Evolutionary conservation across 2,113 vertebrate species (phyloP).

Genomic region (Ondatra zibethicus): DNA sequence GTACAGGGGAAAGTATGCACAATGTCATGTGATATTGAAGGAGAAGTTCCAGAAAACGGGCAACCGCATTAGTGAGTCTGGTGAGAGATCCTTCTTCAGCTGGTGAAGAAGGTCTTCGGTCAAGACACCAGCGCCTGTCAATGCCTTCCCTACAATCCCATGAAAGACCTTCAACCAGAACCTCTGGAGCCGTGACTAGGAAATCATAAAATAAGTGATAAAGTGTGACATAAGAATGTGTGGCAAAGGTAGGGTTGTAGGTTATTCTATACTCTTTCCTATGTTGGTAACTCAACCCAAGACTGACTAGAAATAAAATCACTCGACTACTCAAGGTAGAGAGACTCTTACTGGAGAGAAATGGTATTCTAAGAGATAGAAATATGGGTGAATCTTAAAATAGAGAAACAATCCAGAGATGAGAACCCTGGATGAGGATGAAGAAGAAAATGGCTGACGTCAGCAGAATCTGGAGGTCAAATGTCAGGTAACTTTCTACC

Average conservation of each 20-base stretch:
- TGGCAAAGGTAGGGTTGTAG: neutral
- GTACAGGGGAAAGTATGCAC: neutral
- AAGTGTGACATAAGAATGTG: neutral
- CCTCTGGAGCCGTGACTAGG: neutral
- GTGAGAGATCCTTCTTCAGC: neutral
- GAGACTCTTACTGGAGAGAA: neutral
- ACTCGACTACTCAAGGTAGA: neutral
- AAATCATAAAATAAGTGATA: neutral
- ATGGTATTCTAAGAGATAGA: neutral
- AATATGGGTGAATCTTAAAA: neutral
- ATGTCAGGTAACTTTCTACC: neutral
- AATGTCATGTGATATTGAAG: rapidly evolving
- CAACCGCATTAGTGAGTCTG: neutral
- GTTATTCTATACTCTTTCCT: neutral
- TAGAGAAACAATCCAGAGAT: neutral
- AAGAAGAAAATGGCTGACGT: neutral
- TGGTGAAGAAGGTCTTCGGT: too few species aligned
- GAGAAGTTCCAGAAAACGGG: neutral
- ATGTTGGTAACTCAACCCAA: neutral
- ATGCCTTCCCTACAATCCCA: neutral
- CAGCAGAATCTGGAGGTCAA: neutral
- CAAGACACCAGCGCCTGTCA: neutral
- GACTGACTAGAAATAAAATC: neutral
- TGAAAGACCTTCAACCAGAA: neutral
- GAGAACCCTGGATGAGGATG: neutral